Percentiles rank a stretch among this genome's conserved stretches.
Evolutionary conservation across 1,140 invertebrate species (phyloP).

Genomic region (Aphelenchoides avenae): DNA sequence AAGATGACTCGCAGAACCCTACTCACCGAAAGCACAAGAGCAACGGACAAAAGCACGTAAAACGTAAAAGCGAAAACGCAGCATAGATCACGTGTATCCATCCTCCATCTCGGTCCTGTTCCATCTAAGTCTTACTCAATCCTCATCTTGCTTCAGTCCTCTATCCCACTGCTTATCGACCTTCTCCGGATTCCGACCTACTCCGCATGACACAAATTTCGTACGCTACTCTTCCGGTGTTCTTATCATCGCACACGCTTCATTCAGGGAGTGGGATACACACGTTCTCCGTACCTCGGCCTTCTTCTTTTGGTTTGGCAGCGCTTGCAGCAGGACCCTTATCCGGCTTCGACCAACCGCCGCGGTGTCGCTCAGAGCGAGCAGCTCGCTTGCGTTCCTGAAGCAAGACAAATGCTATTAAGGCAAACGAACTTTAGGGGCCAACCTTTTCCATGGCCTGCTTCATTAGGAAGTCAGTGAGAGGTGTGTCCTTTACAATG

Average conservation of each 20-base stretch:
- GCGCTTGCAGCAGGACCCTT: not conserved
- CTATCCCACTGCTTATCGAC: too few species aligned
- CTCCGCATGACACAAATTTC: slow-evolving; percentile 5
- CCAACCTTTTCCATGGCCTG: slow-evolving; percentile 18
- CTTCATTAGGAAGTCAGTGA: slow-evolving; percentile 34
- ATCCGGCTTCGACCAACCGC: too few species aligned
- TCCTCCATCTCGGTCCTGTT: too few species aligned
- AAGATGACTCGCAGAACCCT: too few species aligned
- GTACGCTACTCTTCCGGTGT: slow-evolving; percentile 7
- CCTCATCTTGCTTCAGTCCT: too few species aligned
- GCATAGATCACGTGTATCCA: not conserved
- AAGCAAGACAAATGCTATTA: slow-evolving; percentile 7
- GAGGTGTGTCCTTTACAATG: slow-evolving; percentile 27
- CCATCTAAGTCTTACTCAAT: too few species aligned
- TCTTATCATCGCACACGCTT: not conserved
- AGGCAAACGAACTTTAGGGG: slow-evolving; percentile 5
- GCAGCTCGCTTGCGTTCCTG: slow-evolving; percentile 19
- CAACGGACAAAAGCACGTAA: too few species aligned
- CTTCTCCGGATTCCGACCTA: too few species aligned
- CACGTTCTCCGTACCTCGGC: not conserved
- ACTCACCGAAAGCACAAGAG: too few species aligned
- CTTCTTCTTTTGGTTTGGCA: slow-evolving; percentile 5
- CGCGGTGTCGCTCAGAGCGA: slow-evolving; percentile 18
- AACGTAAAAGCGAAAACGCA: not conserved
- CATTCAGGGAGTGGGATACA: not conserved